Evolutionary conservation across 2,888 invertebrate species (phyloP).

Genomic region (Papilio gigon): DNA sequence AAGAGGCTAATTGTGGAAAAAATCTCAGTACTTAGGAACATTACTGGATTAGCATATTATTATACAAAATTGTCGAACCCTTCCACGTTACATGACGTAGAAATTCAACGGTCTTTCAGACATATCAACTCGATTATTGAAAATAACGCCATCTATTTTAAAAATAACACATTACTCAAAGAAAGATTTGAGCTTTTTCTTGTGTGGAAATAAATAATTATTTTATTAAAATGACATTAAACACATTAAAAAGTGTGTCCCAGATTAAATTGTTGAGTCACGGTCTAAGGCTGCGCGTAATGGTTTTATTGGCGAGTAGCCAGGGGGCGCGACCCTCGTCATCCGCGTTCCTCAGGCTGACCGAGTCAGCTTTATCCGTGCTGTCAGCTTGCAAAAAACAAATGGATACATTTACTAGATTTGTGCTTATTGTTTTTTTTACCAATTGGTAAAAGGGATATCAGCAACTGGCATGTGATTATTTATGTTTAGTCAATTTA

Average conservation of each 20-base stretch:
- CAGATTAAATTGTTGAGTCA: neutral
- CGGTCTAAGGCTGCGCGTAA: neutral
- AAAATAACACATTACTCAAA: neutral
- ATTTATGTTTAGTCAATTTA: neutral
- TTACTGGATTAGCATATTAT: too few species aligned
- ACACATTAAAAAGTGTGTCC: neutral
- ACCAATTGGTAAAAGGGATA: neutral
- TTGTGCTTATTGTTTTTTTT: constrained; percentile 15
- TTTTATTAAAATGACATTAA: too few species aligned
- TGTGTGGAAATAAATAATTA: too few species aligned
- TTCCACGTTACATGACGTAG: too few species aligned
- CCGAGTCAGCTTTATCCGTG: constrained; percentile 10
- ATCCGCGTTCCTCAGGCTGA: neutral
- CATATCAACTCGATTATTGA: too few species aligned
- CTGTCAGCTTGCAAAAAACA: constrained; percentile 1
- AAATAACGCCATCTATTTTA: neutral
- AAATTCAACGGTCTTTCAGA: too few species aligned
- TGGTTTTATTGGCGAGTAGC: constrained; percentile 25
- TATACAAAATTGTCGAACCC: too few species aligned
- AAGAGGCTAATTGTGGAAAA: too few species aligned
- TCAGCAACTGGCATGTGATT: neutral
- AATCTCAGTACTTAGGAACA: too few species aligned
- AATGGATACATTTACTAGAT: constrained; percentile 3
- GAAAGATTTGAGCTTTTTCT: too few species aligned
- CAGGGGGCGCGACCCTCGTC: constrained; percentile 26